A percentile compares a stretch with the other conserved stretches of the same genome.
Evolutionary conservation across 2,113 vertebrate species (phyloP).

Genomic region (Murina feae): DNA sequence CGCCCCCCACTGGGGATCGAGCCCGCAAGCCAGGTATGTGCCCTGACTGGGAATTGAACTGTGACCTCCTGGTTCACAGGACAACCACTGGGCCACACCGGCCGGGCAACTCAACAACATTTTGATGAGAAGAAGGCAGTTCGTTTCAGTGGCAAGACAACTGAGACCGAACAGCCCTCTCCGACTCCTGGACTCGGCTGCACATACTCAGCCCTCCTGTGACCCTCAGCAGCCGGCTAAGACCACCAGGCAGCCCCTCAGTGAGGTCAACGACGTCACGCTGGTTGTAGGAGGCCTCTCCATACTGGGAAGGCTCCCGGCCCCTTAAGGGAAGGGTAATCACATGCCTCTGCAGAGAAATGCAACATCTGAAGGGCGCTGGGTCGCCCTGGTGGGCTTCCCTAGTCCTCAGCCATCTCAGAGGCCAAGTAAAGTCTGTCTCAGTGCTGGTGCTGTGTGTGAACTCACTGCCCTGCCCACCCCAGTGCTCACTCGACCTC

Average conservation of each 20-base stretch:
- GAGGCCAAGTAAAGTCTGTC: conserved; percentile 70
- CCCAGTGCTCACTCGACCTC: not conserved
- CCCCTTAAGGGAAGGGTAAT: conserved; percentile 66
- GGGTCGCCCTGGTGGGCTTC: conserved; percentile 51
- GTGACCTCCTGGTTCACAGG: too few species aligned
- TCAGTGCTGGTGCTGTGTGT: not conserved
- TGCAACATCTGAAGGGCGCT: conserved; percentile 46
- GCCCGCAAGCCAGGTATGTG: too few species aligned
- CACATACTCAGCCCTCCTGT: not conserved
- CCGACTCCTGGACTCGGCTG: not conserved
- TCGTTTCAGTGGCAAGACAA: not conserved
- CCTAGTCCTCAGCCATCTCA: conserved; percentile 64
- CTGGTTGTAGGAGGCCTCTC: not conserved
- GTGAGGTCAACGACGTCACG: not conserved
- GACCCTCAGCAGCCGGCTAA: not conserved
- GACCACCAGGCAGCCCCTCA: not conserved
- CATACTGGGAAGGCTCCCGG: conserved; percentile 26
- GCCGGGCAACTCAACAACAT: too few species aligned
- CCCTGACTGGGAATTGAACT: too few species aligned
- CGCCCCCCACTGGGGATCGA: too few species aligned
- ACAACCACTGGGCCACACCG: too few species aligned
- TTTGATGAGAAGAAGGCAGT: not conserved
- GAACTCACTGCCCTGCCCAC: conserved; percentile 63
- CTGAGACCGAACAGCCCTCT: not conserved
- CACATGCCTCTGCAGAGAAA: conserved; percentile 59